Evolutionary conservation across 2,797 vertebrate genomes (phyloP), one percentile per base, ranked within the genome.

Genomic region (Artibeus lituratus): DNA sequence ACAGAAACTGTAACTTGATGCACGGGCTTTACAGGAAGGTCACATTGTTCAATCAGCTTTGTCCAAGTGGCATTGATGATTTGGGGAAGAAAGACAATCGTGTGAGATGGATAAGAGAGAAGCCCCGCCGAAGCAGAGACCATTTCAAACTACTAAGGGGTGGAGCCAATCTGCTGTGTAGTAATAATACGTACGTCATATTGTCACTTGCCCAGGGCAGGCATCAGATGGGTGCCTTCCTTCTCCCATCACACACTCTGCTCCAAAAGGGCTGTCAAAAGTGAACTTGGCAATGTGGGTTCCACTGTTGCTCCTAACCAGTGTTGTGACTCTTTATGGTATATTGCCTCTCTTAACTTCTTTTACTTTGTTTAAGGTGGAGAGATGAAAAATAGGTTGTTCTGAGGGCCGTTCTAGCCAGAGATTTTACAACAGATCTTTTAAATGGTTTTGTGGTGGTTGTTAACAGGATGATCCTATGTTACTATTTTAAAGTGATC

Each of bases 401-500:
- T 91, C 9, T 74, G 24, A 72, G 37, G 39, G 18, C 55, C 69
- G 39, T 78, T 96, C 11, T 24, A 91, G 32, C 21, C 44, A 76
- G n/a, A 86, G 76, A 85, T 42, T 87, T 93, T 93, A 44, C 29
- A 72, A 84, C 42, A 44, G 32, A 44, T 44, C 65, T 62, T 77
- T 22, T 53, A 22, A 44, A 59, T 19, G 32, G 18, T 3, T 73
- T 57, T 42, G 19, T 39, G 96, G 90, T 22, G 87, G 14, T 96
- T 62, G 87, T 81, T 74, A 72, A 83, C 53, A 18, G n/a, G 55
- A 55, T 81, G 73, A 80, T 80, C n/a, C 35, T 91, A 1, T 77
- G 44, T 87, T 12, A 55, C 14, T 51, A 67, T 90, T 94, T 90
- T 73, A 85, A 77, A 95, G 72, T 44, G 26, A 82, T 73, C 22